A percentile compares a stretch with the other conserved stretches of the same genome.
phyloP scores from a whole-genome alignment of 1,140 invertebrate species.

The Coelopa frigida region DNA sequence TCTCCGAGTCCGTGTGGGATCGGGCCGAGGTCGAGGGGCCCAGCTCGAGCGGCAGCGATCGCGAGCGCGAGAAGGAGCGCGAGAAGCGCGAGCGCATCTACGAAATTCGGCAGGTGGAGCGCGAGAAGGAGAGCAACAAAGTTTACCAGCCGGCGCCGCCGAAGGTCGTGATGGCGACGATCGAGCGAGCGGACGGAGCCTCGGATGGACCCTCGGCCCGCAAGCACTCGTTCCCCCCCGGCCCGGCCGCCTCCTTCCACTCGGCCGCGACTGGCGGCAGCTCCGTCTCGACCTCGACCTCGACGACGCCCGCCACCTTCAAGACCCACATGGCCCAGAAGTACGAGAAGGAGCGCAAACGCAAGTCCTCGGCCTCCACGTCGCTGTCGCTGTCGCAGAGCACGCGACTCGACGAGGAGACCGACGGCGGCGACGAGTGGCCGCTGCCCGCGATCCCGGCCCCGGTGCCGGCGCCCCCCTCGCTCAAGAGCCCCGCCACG shows the following conservation, averaged over 20 bases:
- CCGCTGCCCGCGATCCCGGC: constrained; percentile 56
- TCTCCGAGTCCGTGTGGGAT: constrained; percentile 44
- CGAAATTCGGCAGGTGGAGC: constrained; percentile 41
- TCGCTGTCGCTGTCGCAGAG: constrained; percentile 67
- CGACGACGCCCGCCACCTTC: constrained; percentile 50
- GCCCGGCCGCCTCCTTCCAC: neutral
- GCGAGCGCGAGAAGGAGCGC: constrained; percentile 41
- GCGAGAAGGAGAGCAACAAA: constrained; percentile 43
- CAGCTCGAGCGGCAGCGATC: constrained; percentile 40
- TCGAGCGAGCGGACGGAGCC: constrained; percentile 14
- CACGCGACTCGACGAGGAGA: constrained; percentile 48
- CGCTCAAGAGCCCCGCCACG: constrained; percentile 50
- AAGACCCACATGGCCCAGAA: constrained; percentile 58
- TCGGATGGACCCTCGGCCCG: neutral
- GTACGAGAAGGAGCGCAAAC: constrained; percentile 58
- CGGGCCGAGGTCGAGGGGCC: constrained; percentile 41
- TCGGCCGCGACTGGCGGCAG: neutral
- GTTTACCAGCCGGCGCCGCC: constrained; percentile 44
- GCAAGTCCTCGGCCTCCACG: constrained; percentile 64
- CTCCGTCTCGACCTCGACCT: neutral
- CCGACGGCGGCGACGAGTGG: constrained; percentile 56
- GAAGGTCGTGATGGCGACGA: constrained; percentile 26
- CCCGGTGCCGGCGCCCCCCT: constrained; percentile 45
- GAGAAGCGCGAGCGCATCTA: constrained; percentile 41
- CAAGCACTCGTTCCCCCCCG: constrained; percentile 8